Base-by-base conservation (phyloP, 2,797 vertebrate genomes). In the Borostomias antarcticus region DNA sequence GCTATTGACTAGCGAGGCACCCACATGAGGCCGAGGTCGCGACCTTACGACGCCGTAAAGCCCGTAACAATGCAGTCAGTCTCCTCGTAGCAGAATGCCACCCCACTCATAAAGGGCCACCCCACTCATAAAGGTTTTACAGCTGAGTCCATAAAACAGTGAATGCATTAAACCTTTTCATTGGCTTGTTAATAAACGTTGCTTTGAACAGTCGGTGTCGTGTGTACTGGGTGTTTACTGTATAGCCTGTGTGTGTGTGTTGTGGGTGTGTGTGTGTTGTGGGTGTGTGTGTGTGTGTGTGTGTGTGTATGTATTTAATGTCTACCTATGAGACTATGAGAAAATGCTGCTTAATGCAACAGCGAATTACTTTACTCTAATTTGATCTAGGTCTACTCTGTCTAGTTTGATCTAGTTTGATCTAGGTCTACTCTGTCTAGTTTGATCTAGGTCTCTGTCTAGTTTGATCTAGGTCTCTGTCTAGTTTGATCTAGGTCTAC, bases 61-160 rank as follows among this genome's bases (percentile, higher is more conserved):
- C 68, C 62, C 66, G 47, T 66, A 75, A 74, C 74, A 59, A 68
- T 72, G 72, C 74, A 47, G 40, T 78, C 56, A 52, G 62, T 79
- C 75, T 70, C 63, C 62, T 58, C 67, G 58, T 76, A 58, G 59
- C 68, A 75, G 72, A 77, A 79, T 81, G 72, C 77, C 77, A 75
- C 65, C 71, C 71, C 65, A 66, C 75, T 71, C 56, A 80, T 82
- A 75, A 82, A 80, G 77, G 64, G 72, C 77, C 77, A 75, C 65
- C 71, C 71, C 65, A 66, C 75, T 71, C 56, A 80, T 82, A 75
- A 82, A 80, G 77, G 64, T 51, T 80, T 84, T 78, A 79, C 65
- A 68, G 73, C 74, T 51, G 56, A 68, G 74, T 78, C 78, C 67
- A 76, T 85, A 85, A 85, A 84, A 59, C 35, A 51, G 62, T 50